Evolutionary conservation across 1,140 invertebrate genomes (phyloP), one percentile per base, ranked within the genome.

Genomic region (Hypsibius dujardini): DNA sequence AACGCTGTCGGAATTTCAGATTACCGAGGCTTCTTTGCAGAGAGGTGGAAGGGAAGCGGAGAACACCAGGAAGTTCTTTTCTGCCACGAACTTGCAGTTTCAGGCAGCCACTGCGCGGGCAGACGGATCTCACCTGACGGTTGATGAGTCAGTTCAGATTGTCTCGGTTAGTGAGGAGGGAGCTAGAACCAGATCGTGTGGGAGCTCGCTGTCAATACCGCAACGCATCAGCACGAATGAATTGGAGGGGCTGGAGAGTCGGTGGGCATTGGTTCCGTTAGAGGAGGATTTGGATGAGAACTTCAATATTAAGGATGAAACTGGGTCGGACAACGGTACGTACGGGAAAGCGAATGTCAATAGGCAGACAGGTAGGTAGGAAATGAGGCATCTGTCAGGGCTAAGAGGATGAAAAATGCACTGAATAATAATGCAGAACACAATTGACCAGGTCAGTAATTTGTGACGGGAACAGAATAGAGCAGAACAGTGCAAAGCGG

Each of bases 1-100:
- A 42, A 67, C 62, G 12, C 42, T 67, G 62, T 67, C 62, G 3
- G 62, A 67, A 42, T 42, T 15, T 3, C 62, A 12, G 42, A 42
- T 67, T 12, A 3, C 12, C 3, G 42, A 42, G 12, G 42, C 12
- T 42, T 3, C 42, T 42, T 7, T 12, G 42, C 62, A 67, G 12
- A 42, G 42, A 3, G 62, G 42, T 45, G 12, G 42, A 3, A 7
- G 3, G 12, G 62, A 67, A 45, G 12, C 7, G 3, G 62, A 67
- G 12, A 67, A 67, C 42, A 67, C 62, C 62, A 12, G 62, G 62
- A 67, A 67, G 62, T 67, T 67, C 42, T 7, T 67, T 12, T 67
- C 62, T 12, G 62, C 62, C 42, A 67, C 62, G 12, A 42, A 12
- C 3, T 45, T 67, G 3, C 62, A 67, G 50, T 28, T 28, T 28